Evolutionary conservation across 1,140 invertebrate genomes (phyloP).

Genomic region (Linepithema humile): DNA sequence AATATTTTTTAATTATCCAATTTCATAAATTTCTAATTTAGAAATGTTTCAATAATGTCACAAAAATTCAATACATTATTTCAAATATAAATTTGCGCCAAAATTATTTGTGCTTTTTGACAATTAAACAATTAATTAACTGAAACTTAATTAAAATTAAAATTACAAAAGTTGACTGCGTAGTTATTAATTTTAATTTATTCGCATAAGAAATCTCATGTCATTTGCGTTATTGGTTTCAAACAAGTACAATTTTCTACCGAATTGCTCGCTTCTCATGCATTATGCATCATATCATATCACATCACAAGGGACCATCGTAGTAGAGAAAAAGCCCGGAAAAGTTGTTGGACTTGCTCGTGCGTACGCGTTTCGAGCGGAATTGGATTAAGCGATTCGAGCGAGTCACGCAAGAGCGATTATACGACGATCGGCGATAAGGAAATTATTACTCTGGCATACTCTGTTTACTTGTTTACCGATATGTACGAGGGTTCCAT

Average conservation of each 20-base stretch:
- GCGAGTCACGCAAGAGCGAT: constrained; percentile 46
- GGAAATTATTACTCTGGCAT: constrained; percentile 43
- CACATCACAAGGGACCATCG: too few species aligned
- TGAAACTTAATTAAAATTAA: background rate
- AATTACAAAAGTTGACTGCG: background rate
- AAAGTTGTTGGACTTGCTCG: background rate
- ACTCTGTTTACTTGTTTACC: constrained; percentile 32
- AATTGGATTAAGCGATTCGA: constrained; percentile 43
- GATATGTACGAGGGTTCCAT: constrained; percentile 38
- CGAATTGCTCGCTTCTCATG: background rate
- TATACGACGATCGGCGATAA: constrained; percentile 53
- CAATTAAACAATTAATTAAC: background rate
- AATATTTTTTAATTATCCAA: background rate
- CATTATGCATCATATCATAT: background rate
- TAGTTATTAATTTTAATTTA: background rate
- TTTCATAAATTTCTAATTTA: background rate
- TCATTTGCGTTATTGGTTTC: background rate
- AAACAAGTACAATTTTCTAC: background rate
- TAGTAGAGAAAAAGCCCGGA: background rate
- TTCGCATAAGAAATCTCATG: background rate
- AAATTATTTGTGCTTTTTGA: too few species aligned
- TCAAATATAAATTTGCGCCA: background rate
- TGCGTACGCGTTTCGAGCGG: background rate
- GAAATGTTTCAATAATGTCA: background rate
- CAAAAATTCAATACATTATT: constrained; percentile 10